These are phyloP conservation scores for Phyllotis vaccarum DNA, from an alignment of 2,797 vertebrate genomes.

Conservation along the genomic window DNA sequence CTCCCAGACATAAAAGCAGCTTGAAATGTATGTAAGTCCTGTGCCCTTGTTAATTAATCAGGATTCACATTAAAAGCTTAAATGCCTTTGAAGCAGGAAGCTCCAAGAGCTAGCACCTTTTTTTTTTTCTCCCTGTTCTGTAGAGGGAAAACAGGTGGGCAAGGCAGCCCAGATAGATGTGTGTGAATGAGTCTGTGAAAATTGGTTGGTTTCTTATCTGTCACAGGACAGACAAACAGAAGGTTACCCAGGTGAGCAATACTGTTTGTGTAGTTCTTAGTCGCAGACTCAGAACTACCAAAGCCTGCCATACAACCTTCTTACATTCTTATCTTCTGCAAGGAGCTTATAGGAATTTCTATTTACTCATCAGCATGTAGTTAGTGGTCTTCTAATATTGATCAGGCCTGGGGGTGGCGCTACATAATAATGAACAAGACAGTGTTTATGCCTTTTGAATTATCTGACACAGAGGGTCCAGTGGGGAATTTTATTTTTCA, in stretches of 20 bases:
- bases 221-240: slow-evolving; percentile 50
- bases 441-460: neutral
- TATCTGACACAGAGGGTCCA: neutral
- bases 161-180: slow-evolving; percentile 15
- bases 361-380: neutral
- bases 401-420: neutral
- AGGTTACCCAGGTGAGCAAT: neutral
- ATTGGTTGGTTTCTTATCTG: neutral
- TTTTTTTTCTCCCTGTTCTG: neutral
- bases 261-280: neutral
- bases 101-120: slow-evolving; percentile 41
- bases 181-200: neutral
- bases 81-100: slow-evolving; percentile 87
- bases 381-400: neutral
- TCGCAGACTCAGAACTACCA: neutral
- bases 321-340: neutral
- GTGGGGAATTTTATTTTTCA: neutral
- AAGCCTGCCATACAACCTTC: neutral
- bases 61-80: slow-evolving; percentile 87
- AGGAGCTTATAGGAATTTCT: neutral
- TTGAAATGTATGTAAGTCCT: slow-evolving; percentile 85
- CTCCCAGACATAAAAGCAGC: slow-evolving; percentile 87
- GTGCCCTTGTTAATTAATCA: slow-evolving; percentile 89
- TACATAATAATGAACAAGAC: neutral
- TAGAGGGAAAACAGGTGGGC: slow-evolving; percentile 66